Percentiles rank a stretch among this genome's conserved stretches.
Evolutionary conservation across 2,888 invertebrate species (phyloP).

Genomic region (Hypsopygia costalis): DNA sequence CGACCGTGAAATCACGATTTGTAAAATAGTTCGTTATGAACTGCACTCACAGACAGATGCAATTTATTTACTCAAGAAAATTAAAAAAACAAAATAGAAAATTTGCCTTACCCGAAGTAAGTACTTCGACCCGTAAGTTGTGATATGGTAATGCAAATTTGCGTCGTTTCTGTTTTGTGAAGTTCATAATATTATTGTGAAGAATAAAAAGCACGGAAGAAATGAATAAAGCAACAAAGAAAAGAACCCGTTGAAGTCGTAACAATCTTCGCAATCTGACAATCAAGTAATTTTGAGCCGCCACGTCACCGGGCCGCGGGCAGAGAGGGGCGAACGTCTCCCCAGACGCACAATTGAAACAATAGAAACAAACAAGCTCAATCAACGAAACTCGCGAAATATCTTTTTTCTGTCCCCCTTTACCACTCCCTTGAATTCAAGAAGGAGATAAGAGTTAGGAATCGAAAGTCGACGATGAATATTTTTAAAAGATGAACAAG

Average conservation of each 20-base stretch:
- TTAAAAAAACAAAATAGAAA: too few relatives aligned
- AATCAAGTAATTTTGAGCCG: slow-evolving; percentile 28
- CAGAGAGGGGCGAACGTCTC: too few relatives aligned
- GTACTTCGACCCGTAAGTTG: neutral
- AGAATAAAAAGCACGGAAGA: slow-evolving; percentile 5
- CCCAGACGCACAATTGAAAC: slow-evolving; percentile 20
- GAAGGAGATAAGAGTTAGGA: too few relatives aligned
- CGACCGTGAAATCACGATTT: slow-evolving; percentile 24
- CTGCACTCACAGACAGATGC: too few relatives aligned
- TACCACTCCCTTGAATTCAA: neutral
- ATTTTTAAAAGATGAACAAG: too few relatives aligned
- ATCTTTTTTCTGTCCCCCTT: slow-evolving; percentile 4
- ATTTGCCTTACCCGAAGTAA: too few relatives aligned
- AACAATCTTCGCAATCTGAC: slow-evolving; percentile 21
- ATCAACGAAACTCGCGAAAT: slow-evolving; percentile 26
- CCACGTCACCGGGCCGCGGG: slow-evolving; percentile 22
- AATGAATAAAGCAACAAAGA: slow-evolving; percentile 15
- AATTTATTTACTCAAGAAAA: too few relatives aligned
- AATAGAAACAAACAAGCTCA: slow-evolving; percentile 30
- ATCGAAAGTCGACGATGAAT: too few relatives aligned
- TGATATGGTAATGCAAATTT: slow-evolving; percentile 7
- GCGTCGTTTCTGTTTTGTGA: slow-evolving; percentile 4
- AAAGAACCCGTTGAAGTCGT: slow-evolving; percentile 19
- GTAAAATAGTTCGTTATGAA: slow-evolving; percentile 1
- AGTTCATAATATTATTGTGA: slow-evolving; percentile 7